Conservation (phyloP, 2,888 invertebrate species). For the Alcis repandata region DNA sequence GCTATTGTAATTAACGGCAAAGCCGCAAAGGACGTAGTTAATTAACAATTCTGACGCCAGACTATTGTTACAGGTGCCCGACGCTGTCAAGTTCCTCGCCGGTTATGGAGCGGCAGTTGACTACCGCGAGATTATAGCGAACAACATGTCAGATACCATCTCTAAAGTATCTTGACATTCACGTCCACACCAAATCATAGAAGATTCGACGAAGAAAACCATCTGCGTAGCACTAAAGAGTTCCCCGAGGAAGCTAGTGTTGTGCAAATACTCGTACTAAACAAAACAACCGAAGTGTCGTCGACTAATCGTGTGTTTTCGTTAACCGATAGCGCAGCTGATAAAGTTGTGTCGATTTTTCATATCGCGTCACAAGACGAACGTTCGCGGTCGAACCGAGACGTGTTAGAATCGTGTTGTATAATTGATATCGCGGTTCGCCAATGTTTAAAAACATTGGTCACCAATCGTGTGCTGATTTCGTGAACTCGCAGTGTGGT, state of each 20-base stretch:
- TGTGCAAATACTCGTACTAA: constrained; percentile 66
- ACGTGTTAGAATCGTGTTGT: constrained; percentile 58
- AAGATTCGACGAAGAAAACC: constrained; percentile 21
- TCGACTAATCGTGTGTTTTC: constrained; percentile 66
- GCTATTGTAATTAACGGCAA: constrained; percentile 50
- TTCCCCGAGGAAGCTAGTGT: constrained; percentile 64
- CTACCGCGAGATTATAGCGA: constrained; percentile 59
- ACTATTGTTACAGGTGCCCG: constrained; percentile 80
- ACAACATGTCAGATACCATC: constrained; percentile 58
- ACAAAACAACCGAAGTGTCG: constrained; percentile 58
- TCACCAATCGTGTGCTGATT: constrained; percentile 56
- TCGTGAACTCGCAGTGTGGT: constrained; percentile 57
- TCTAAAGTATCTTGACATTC: constrained; percentile 64
- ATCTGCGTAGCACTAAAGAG: constrained; percentile 50
- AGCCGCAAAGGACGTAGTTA: constrained; percentile 53
- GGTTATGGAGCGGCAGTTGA: constrained; percentile 81
- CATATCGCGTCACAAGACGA: constrained; percentile 53
- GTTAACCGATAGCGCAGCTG: constrained; percentile 68
- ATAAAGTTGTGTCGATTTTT: constrained; percentile 56
- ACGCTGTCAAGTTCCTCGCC: constrained; percentile 75
- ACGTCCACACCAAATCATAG: neutral
- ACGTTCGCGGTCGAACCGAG: constrained; percentile 54
- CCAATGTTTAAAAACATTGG: constrained; percentile 69
- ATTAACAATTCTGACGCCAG: constrained; percentile 59
- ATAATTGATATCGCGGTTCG: constrained; percentile 52